Percentiles rank a stretch among this genome's conserved stretches.
phyloP scores from a whole-genome alignment of 2,888 invertebrate species.

The Papilio demoleus region DNA sequence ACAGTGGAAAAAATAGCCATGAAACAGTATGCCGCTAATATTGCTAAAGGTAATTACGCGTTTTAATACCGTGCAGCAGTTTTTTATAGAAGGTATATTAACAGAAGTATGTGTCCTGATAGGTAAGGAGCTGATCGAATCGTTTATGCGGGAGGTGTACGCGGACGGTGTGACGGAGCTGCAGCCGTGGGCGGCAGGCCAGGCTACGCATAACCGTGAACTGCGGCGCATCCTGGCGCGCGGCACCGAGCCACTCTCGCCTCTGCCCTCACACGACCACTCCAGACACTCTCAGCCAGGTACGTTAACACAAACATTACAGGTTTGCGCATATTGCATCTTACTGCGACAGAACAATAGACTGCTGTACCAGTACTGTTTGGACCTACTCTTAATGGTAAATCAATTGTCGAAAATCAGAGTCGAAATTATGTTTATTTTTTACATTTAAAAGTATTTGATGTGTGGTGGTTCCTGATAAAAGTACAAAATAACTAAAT shows the following conservation, averaged over 20 bases:
- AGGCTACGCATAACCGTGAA: slow-evolving; percentile 57
- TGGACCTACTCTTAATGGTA: too few relatives aligned
- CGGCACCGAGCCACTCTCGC: slow-evolving; percentile 66
- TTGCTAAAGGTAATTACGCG: slow-evolving; percentile 85
- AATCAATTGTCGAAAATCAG: too few relatives aligned
- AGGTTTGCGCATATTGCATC: background rate
- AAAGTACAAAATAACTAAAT: too few relatives aligned
- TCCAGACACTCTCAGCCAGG: slow-evolving; percentile 58
- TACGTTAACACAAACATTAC: slow-evolving; percentile 47
- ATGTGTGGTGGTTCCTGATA: too few relatives aligned
- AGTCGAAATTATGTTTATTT: too few relatives aligned
- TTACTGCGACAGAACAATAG: too few relatives aligned
- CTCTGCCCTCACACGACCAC: slow-evolving; percentile 51
- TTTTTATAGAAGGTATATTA: background rate
- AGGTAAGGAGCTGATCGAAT: slow-evolving; percentile 97
- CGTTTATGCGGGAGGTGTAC: slow-evolving; percentile 90
- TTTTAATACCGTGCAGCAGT: background rate
- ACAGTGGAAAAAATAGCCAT: slow-evolving; percentile 97
- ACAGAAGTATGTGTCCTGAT: slow-evolving; percentile 43
- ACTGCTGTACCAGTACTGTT: background rate
- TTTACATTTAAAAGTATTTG: too few relatives aligned
- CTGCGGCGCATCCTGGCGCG: slow-evolving; percentile 65
- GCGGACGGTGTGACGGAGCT: slow-evolving; percentile 89
- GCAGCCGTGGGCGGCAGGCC: slow-evolving; percentile 82
- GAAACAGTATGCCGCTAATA: slow-evolving; percentile 96